Evolutionary conservation across 2,888 invertebrate species (phyloP), one percentile per base, ranked within the genome.

Genomic region (Nezara viridula): DNA sequence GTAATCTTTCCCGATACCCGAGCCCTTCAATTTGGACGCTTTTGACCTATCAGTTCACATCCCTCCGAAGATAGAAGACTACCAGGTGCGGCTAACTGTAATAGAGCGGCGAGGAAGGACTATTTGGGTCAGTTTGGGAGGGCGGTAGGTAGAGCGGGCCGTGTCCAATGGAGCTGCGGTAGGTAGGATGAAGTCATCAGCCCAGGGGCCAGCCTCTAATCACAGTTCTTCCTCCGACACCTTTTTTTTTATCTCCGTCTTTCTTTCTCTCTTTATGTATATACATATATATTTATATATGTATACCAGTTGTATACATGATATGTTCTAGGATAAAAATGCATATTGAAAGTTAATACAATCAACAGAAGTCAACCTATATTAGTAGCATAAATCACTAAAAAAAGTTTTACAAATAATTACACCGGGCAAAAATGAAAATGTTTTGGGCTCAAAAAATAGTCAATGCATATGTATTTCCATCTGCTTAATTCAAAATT

Each of bases 131-230:
- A 81, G 81, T n/a, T 21, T 21, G 40, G n/a, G 81, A 40, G 81
- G 81, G 40, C 40, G 81, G 81, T 81, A 81, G 81, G 81, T 81
- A 47, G 44, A 44, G 37, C 81, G 44, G 10, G 86, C 32, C 86
- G 86, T 49, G 50, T 86, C 49, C 14, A 50, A 47, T 86, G 49
- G 24, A 50, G 49, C 86, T 86, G 86, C 86, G 86, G 86, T 86
- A 86, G 86, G 86, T 86, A 47, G 52, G 86, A 86, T 86, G 86
- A 86, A 86, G 86, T 86, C 86, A 86, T 86, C 86, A 86, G 27
- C 21, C 86, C 52, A 32, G n/a, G 32, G 49, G 86, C 52, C 32
- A 37, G 37, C 37, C 86, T 86, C 86, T 86, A 81, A 81, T 81
- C 44, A 81, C 44, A 81, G 81, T 3, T 44, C 32, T 40, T 16